These are phyloP conservation scores for Plecturocebus donacophilus DNA, from an alignment of 2,113 vertebrate species.

Conservation along the genomic window DNA sequence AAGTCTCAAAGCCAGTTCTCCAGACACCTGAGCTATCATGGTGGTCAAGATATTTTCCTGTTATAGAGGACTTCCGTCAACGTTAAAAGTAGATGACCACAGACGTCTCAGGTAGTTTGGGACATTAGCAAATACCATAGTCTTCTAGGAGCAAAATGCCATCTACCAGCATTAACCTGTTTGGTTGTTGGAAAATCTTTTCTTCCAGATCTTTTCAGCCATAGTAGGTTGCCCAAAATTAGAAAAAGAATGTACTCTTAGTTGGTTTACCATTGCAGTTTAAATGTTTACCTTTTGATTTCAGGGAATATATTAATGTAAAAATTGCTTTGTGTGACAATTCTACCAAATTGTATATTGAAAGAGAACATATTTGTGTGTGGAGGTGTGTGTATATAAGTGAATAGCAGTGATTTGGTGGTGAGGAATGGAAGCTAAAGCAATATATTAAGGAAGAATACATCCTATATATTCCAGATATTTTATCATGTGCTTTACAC, in stretches of 20 bases:
- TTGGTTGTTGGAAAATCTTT: background rate
- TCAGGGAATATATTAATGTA: background rate
- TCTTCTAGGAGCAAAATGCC: background rate
- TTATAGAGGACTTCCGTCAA: background rate
- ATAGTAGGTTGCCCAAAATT: background rate
- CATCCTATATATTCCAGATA: background rate
- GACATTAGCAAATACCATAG: background rate
- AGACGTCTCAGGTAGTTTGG: background rate
- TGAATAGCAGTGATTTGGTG: background rate
- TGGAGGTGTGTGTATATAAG: background rate
- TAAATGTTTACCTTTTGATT: background rate
- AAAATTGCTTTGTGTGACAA: background rate
- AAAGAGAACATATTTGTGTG: background rate
- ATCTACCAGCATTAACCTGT: background rate
- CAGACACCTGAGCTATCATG: background rate
- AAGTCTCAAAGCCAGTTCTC: background rate
- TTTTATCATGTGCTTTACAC: background rate
- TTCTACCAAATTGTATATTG: background rate
- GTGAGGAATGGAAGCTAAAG: background rate
- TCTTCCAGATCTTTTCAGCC: background rate
- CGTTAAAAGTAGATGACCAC: background rate
- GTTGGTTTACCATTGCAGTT: background rate
- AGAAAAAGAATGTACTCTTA: background rate
- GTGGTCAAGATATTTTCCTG: background rate
- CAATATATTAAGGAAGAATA: background rate